phyloP scores from a whole-genome alignment of 2,888 invertebrate species.

The Gonocerus acuteangulatus region DNA sequence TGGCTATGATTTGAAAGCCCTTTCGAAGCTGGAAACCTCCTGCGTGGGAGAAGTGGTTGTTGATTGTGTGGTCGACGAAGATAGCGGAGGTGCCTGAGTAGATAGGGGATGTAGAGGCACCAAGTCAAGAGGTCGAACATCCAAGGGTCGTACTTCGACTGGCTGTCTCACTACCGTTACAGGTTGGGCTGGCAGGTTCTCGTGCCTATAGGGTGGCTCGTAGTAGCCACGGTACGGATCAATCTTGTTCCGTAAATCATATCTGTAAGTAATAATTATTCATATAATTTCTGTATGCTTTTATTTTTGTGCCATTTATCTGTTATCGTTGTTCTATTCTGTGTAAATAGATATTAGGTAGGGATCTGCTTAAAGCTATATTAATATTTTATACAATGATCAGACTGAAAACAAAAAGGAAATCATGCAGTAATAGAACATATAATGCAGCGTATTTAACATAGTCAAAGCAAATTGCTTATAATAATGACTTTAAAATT shows the following conservation, averaged over 20 bases:
- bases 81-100: constrained; percentile 31
- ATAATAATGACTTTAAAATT: no score
- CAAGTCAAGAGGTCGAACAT: constrained; percentile 30
- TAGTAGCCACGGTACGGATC: constrained; percentile 16
- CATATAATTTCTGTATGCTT: no score
- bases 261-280: constrained; percentile 9
- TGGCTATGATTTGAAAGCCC: constrained; percentile 21
- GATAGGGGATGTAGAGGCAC: constrained; percentile 17
- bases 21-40: constrained; percentile 26
- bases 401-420: no score
- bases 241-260: constrained; percentile 19
- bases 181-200: constrained; percentile 4
- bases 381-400: no score
- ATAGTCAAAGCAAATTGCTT: no score
- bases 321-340: no score
- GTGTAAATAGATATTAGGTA: no score
- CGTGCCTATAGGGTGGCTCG: constrained; percentile 10
- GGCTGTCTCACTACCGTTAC: constrained; percentile 22
- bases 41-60: constrained; percentile 21
- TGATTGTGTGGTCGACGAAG: constrained; percentile 26
- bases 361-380: no score
- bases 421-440: no score
- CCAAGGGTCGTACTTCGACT: constrained; percentile 24
- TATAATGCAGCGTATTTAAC: no score
- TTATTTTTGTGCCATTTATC: no score